A percentile compares a stretch with the other conserved stretches of the same genome.
Evolutionary conservation across 2,797 vertebrate genomes (phyloP).

Genomic region (Monodelphis domestica): DNA sequence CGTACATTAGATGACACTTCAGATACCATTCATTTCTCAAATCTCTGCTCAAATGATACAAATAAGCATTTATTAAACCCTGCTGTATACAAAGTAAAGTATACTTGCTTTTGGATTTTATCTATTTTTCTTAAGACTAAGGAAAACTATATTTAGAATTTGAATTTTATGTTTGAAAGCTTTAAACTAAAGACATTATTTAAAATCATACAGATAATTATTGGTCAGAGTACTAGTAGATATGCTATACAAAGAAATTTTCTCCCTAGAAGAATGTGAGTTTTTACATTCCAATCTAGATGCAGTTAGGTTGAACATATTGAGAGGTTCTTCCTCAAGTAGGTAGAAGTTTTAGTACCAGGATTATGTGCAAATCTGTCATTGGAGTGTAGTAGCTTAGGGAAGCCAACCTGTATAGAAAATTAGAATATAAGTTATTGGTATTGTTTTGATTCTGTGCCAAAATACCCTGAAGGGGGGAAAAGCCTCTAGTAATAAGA

Average conservation of each 20-base stretch:
- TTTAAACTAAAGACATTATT: not conserved
- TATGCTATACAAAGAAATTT: not conserved
- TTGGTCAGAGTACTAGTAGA: not conserved
- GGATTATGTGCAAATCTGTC: not conserved
- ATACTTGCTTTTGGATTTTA: not conserved
- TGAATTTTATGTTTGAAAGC: not conserved
- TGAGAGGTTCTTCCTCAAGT: not conserved
- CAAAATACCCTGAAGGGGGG: not conserved
- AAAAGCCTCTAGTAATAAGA: not conserved
- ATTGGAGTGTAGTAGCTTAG: not conserved
- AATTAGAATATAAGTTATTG: not conserved
- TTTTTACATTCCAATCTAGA: not conserved
- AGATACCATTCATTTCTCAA: not conserved
- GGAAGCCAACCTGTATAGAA: not conserved
- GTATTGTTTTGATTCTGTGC: not conserved
- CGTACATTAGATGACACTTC: not conserved
- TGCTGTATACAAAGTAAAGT: not conserved
- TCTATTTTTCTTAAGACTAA: not conserved
- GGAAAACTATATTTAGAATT: not conserved
- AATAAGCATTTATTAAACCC: not conserved
- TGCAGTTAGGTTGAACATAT: not conserved
- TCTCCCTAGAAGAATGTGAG: not conserved
- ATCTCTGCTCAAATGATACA: not conserved
- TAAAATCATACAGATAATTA: not conserved
- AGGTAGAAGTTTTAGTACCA: conserved; percentile 6